Conservation (phyloP, 2,113 vertebrate species). For the Seriola rivoliana region DNA sequence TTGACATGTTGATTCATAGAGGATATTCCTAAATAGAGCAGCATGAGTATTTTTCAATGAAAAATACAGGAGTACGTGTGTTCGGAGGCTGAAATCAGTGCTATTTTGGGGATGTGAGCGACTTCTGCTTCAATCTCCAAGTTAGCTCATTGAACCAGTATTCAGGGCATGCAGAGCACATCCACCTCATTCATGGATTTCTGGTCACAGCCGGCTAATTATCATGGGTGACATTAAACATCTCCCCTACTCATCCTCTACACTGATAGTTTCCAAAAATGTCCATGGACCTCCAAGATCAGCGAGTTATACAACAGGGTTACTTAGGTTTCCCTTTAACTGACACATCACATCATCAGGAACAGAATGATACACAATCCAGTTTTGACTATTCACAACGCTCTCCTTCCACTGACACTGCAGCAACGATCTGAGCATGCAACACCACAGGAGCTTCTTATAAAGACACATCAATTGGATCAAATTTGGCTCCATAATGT, state of each 20-base stretch:
- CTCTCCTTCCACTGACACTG: not conserved
- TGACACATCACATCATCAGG: slow-evolving; percentile 2
- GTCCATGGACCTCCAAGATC: not conserved
- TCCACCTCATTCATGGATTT: slow-evolving; percentile 14
- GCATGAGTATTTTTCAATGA: not conserved
- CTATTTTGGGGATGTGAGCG: slow-evolving; percentile 16
- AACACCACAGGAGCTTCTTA: not conserved
- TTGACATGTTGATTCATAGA: not conserved
- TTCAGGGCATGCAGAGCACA: not conserved
- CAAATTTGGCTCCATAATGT: slow-evolving; percentile 27
- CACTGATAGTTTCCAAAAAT: not conserved
- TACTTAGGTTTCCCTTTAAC: not conserved
- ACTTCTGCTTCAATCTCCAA: slow-evolving; percentile 3
- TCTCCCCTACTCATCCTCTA: not conserved
- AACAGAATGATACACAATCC: not conserved
- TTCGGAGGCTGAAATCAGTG: not conserved
- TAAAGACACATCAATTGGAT: slow-evolving; percentile 19
- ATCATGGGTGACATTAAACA: not conserved
- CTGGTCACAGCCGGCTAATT: slow-evolving; percentile 6
- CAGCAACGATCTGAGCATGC: not conserved
- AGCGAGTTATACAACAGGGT: not conserved
- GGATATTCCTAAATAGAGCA: not conserved
- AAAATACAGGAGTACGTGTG: not conserved
- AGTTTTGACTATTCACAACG: not conserved
- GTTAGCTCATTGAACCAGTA: slow-evolving; percentile 3